Evolutionary conservation across 1,140 invertebrate genomes (phyloP), one percentile per base, ranked within the genome.

Genomic region (Magallana gigas): DNA sequence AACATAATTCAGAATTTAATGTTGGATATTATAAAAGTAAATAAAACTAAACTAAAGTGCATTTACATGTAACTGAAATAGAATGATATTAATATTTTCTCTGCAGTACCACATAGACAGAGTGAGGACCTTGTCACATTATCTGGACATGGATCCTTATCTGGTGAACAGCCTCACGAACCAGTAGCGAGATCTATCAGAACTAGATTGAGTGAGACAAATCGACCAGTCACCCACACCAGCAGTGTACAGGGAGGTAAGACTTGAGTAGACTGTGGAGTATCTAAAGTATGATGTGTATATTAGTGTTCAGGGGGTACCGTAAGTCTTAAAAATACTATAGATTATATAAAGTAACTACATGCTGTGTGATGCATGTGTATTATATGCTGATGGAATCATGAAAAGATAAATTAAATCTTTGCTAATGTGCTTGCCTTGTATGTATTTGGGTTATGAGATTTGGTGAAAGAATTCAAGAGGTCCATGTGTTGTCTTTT

Each of bases 141-240:
- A 76, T 48, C 68, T 36, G 68, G 18, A 29, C 36, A 8, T 11
- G 36, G 6, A 29, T 36, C 23, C 8, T 9, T 12, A 4, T 29
- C 23, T 9, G 3, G 18, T 11, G 68, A 76, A 8, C 68, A 8
- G 5, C 36, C 36, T 48, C 36, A 1, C 36, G 3, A 48, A 76
- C 11, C 8, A 16, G 12, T 64, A 64, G 23, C 23, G 14, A 76
- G 18, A 23, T 23, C 18, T 11, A 29, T 23, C 8, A 36, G 23
- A 76, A 12, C 29, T 1, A 76, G 68, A 76, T 11, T 76, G 23
- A 76, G 68, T 9, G 68, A 76, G 18, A 12, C 23, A 11, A 76
- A 76, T 29, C 68, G 23, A 8, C 68, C 68, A 8, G 29, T 76
- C 68, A 76, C 68, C 11, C 68, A 76, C 68, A 76, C 68, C 68